Evolutionary conservation across 2,113 vertebrate genomes (phyloP).

Genomic region (Lamprotornis superbus): DNA sequence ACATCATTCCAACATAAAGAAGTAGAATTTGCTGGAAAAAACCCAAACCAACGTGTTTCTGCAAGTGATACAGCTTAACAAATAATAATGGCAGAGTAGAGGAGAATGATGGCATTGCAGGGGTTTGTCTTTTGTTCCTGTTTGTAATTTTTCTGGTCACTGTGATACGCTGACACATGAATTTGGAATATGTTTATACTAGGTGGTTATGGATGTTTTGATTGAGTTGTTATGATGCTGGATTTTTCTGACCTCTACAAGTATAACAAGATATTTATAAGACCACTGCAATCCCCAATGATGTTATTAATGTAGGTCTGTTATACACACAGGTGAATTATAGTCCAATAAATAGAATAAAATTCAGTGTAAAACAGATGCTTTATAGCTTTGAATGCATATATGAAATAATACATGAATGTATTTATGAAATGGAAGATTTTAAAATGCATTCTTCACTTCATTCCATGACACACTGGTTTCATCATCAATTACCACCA

Average conservation of each 20-base stretch:
- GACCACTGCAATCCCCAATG: background rate
- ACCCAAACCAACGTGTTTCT: fast-evolving
- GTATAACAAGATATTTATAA: background rate
- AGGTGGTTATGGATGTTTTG: background rate
- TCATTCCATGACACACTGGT: background rate
- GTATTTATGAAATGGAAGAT: background rate
- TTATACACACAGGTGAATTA: background rate
- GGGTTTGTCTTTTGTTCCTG: background rate
- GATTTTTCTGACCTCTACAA: background rate
- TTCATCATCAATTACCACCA: background rate
- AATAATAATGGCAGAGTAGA: background rate
- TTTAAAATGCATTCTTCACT: background rate
- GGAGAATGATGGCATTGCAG: background rate
- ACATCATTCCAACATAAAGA: background rate
- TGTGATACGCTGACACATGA: background rate
- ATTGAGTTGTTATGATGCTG: background rate
- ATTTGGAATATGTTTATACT: background rate
- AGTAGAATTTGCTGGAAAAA: background rate
- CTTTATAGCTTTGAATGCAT: background rate
- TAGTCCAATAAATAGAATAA: slow-evolving; percentile 21
- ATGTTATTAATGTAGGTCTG: background rate
- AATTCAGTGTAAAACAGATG: background rate
- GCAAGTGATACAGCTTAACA: background rate
- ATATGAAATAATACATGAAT: background rate
- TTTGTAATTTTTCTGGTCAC: background rate